Evolutionary conservation across 2,888 invertebrate genomes (phyloP), one percentile per base, ranked within the genome.

Genomic region (Drosophila sordidula): DNA sequence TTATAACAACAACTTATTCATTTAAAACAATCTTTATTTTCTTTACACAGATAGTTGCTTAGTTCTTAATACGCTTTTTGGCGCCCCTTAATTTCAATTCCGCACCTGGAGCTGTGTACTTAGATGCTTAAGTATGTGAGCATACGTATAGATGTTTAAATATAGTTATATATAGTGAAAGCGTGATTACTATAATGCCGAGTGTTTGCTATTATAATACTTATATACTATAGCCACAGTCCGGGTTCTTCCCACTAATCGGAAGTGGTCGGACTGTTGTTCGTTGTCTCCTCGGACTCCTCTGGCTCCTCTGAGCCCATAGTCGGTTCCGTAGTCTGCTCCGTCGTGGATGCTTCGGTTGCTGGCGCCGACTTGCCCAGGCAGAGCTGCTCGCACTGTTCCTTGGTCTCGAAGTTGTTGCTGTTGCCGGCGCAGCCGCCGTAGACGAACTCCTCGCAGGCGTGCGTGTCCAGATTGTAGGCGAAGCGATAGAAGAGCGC

Each of bases 361-460:
- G 47, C 22, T 36, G n/a, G 16, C 50, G 41, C 25, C 0, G 56
- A 18, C 34, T 67, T 75, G 44, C 50, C 45, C 46, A 81, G 44
- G 75, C 95, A 95, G 14, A 93, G 93, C 32, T 92, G 91, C 67
- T 93, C 93, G 82, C 96, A 96, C 63, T 95, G 95, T 14, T 94
- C 93, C 47, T 92, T 92, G 1, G 94, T 93, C 50, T 94, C 93
- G 90, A 97, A 97, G 89, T 96, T 96, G 90, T 97, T 97, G 75
- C 94, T 93, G 89, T 97, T 97, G n/a, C 96, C 97, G 51, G 95
- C 93, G 80, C 95, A 95, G 6, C 95, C 95, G 11, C 96, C 96
- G 90, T 95, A 97, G 55, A 94, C 93, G 90, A 98, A 98, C 51
- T 95, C 94, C 49, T 95, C 93, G 90, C 97, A 97, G 90, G 93